phyloP scores from a whole-genome alignment of 2,888 invertebrate genomes.

The Spialia ferax region DNA sequence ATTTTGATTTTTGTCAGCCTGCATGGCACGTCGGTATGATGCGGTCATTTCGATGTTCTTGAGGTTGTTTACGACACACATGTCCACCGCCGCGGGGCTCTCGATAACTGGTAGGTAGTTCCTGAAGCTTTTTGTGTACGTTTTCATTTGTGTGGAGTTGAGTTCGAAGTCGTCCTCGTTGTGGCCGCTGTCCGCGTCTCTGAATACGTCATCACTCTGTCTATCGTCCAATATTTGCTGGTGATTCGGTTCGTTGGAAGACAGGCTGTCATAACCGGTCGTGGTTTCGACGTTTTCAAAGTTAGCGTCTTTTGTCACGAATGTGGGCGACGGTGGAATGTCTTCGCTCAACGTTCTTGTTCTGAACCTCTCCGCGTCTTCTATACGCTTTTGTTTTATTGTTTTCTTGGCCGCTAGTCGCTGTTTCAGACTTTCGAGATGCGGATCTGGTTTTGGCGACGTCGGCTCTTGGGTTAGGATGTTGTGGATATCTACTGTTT shows the following conservation, averaged over 20 bases:
- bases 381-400: slow-evolving; percentile 86
- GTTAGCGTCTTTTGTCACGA: slow-evolving; percentile 75
- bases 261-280: slow-evolving; percentile 80
- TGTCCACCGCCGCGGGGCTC: slow-evolving; percentile 75
- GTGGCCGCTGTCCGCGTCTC: slow-evolving; percentile 88
- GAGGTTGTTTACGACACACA: slow-evolving; percentile 78
- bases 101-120: slow-evolving; percentile 81
- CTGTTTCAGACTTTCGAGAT: slow-evolving; percentile 73
- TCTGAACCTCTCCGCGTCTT: slow-evolving; percentile 91
- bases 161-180: slow-evolving; percentile 91
- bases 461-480: slow-evolving; percentile 58
- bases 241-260: slow-evolving; percentile 76
- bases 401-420: slow-evolving; percentile 78
- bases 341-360: slow-evolving; percentile 90
- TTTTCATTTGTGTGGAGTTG: slow-evolving; percentile 86
- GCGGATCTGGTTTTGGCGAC: slow-evolving; percentile 60
- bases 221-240: slow-evolving; percentile 68
- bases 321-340: slow-evolving; percentile 81
- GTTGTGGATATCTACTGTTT: slow-evolving; percentile 78
- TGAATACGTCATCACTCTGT: slow-evolving; percentile 63
- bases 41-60: slow-evolving; percentile 80
- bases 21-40: slow-evolving; percentile 62
- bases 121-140: slow-evolving; percentile 85
- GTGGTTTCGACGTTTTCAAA: slow-evolving; percentile 81
- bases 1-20: slow-evolving; percentile 57